Evolutionary conservation across 2,113 vertebrate genomes (phyloP), one percentile per base, ranked within the genome.

Genomic region (Planiliza haematocheilus): DNA sequence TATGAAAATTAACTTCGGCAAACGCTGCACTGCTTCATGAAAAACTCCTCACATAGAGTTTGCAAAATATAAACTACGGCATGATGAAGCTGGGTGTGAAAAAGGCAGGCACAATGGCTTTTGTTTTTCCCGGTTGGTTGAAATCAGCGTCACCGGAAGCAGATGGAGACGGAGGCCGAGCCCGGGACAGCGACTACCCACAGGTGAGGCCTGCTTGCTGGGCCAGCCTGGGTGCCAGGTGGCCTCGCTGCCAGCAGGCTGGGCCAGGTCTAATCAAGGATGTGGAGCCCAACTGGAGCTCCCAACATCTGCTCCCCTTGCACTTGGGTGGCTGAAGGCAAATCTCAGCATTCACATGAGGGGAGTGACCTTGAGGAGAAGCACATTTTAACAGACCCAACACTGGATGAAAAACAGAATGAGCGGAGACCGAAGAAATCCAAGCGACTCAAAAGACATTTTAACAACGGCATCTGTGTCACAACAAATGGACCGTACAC

Each of bases 1-100:
- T 94, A 91, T 92, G 84, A 91, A 93, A 93, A 94, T 91, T 90
- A 94, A 93, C 91, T 94, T 91, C 82, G 53, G 89, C 86, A 89
- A 93, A 90, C 67, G 86, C 88, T 37, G 79, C 66, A 48, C 62
- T 77, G 83, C 87, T 77, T 79, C 73, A 70, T 78, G 56, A 53
- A 88, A 84, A 93, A 90, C 79, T 91, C 84, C n/a, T n/a, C 83
- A 86, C 64, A 36, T 45, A 60, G 78, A 88, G 79, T 91, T 93
- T 87, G 78, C 43, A 78, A 86, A 90, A 91, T 79, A 75, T 52
- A 87, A 91, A 93, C 87, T 60, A 82, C 75, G 60, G 81, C 84
- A 41, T 10, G 50, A 85, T 13, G 45, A 68, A 74, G 74, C 50
- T 1, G 46, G 45, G 64, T 58, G 74, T 65, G 48, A 68, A 82